Conservation (phyloP, 2,113 vertebrate genomes). For the Oophaga pumilio region DNA sequence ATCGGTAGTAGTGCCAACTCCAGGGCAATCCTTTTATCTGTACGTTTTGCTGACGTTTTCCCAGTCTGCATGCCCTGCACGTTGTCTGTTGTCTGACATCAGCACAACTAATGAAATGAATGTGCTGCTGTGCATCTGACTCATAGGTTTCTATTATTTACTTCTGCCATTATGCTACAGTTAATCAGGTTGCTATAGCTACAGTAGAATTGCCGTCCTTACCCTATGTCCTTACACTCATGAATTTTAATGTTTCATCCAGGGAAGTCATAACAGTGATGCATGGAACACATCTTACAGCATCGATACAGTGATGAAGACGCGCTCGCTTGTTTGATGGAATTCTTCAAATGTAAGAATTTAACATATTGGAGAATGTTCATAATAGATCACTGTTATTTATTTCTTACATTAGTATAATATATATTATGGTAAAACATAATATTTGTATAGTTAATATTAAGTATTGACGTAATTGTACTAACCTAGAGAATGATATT, state of each 20-base stretch:
- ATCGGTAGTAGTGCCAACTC: constrained; percentile 46
- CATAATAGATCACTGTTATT: neutral
- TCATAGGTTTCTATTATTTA: constrained; percentile 58
- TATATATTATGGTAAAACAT: neutral
- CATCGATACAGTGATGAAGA: neutral
- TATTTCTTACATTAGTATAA: neutral
- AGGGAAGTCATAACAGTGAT: neutral
- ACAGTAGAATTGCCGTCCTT: constrained; percentile 7
- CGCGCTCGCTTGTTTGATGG: neutral
- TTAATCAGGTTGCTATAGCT: constrained; percentile 52
- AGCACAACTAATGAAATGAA: constrained; percentile 61
- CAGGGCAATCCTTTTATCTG: constrained; percentile 61
- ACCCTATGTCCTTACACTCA: neutral
- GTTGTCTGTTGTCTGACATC: constrained; percentile 46
- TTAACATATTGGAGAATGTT: neutral
- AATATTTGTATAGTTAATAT: neutral
- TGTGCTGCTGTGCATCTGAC: constrained; percentile 56
- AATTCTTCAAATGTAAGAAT: neutral
- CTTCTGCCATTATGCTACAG: constrained; percentile 4
- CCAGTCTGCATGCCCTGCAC: constrained; percentile 39
- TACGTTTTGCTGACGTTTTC: constrained; percentile 62
- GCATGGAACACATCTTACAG: neutral
- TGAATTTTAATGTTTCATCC: constrained; percentile 37
- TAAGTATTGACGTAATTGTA: too few relatives aligned
- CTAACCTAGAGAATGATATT: too few relatives aligned